Conservation (phyloP, 2,888 invertebrate species). For the Hypomecis atomaria region DNA sequence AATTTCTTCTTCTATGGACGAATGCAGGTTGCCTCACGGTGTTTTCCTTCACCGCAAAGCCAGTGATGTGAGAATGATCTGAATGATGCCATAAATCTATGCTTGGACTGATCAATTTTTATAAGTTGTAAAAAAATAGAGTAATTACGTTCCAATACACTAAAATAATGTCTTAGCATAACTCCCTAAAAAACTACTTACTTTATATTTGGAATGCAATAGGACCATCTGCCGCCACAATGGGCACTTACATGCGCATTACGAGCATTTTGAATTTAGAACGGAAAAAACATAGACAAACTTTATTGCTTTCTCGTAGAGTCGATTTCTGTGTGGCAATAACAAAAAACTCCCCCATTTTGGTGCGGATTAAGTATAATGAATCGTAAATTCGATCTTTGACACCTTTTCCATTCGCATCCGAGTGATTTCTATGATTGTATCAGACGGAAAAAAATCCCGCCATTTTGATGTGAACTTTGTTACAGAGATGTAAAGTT, state of each 20-base stretch:
- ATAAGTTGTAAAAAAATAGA: no score
- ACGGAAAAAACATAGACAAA: slow-evolving; percentile 39
- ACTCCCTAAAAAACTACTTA: slow-evolving; percentile 47
- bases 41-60: no score
- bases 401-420: slow-evolving; percentile 84
- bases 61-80: no score
- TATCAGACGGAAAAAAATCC: slow-evolving; percentile 41
- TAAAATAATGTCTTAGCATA: slow-evolving; percentile 41
- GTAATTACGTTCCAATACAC: no score
- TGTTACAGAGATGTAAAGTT: slow-evolving; percentile 36
- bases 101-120: no score
- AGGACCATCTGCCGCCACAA: slow-evolving; percentile 81
- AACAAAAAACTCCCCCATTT: slow-evolving; percentile 63
- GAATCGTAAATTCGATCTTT: slow-evolving; percentile 85
- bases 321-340: slow-evolving; percentile 38
- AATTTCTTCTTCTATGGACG: no score
- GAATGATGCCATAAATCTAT: no score
- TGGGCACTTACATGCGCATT: slow-evolving; percentile 79
- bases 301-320: slow-evolving; percentile 33
- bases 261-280: slow-evolving; percentile 74
- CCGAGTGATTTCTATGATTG: slow-evolving; percentile 77
- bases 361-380: slow-evolving; percentile 82
- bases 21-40: no score
- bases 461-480: slow-evolving; percentile 34
- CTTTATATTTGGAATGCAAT: slow-evolving; percentile 61